phyloP scores from a whole-genome alignment of 2,113 vertebrate genomes.

The Pungitius pungitius region DNA sequence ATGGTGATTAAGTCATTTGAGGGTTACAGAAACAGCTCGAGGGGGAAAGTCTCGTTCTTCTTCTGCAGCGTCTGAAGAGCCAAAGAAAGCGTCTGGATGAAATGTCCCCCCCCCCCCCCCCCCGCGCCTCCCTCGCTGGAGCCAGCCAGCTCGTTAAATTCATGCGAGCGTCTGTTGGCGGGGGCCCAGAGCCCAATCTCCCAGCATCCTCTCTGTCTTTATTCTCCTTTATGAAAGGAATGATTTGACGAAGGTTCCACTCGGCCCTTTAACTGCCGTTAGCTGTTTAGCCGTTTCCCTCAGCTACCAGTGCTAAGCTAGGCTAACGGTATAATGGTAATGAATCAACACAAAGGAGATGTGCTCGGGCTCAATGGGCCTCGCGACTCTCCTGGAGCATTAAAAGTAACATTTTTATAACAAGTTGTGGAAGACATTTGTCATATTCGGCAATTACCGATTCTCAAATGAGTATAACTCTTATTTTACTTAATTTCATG shows the following conservation, averaged over 20 bases:
- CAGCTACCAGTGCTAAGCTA: background rate
- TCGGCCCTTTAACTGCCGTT: no score
- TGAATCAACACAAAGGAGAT: background rate
- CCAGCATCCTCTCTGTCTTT: background rate
- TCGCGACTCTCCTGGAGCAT: background rate
- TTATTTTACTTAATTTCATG: background rate
- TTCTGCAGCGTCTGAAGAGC: background rate
- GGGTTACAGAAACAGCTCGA: background rate
- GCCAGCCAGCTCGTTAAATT: slow-evolving; percentile 33
- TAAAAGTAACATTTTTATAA: background rate
- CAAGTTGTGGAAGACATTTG: background rate
- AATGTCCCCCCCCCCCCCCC: no score
- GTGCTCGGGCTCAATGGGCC: background rate
- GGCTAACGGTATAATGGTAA: background rate
- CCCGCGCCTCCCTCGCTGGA: slow-evolving; percentile 22
- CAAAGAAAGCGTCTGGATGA: slow-evolving; percentile 9
- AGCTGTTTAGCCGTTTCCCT: no score
- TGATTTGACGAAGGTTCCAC: no score
- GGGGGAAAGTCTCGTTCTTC: slow-evolving; percentile 4
- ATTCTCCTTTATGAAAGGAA: slow-evolving; percentile 7
- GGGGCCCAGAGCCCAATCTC: background rate
- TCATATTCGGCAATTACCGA: background rate
- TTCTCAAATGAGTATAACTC: background rate
- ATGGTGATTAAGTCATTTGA: slow-evolving; percentile 5
- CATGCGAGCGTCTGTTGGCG: slow-evolving; percentile 1